Percentiles rank a stretch among this genome's conserved stretches.
Conservation (phyloP, 2,113 vertebrate species). For the Coptodon bakossiorum region DNA sequence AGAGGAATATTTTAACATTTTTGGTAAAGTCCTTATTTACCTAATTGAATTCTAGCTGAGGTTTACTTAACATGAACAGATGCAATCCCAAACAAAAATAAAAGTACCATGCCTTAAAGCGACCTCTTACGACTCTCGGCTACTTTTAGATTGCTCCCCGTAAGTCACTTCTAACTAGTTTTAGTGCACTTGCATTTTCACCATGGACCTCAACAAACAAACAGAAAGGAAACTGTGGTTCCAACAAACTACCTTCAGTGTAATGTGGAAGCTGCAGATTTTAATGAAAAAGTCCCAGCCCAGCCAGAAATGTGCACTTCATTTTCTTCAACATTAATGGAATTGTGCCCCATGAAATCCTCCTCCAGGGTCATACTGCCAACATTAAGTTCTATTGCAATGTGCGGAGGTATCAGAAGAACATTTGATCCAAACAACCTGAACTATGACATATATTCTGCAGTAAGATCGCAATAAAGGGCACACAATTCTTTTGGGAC, state of each 20-base stretch:
- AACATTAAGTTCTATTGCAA: neutral
- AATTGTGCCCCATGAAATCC: neutral
- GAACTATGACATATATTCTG: too few relatives aligned
- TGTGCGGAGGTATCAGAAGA: too few relatives aligned
- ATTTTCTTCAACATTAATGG: neutral
- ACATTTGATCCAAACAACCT: too few relatives aligned
- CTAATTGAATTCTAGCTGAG: neutral
- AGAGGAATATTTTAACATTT: neutral
- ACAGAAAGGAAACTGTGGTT: neutral
- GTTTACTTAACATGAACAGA: neutral
- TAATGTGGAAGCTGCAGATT: neutral
- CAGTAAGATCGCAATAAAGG: neutral
- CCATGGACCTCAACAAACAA: neutral
- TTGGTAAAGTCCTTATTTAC: neutral
- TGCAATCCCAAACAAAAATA: neutral
- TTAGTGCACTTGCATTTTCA: neutral
- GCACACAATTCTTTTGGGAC: neutral
- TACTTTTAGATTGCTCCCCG: neutral
- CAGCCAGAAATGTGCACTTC: neutral
- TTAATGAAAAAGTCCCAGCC: neutral
- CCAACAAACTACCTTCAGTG: neutral
- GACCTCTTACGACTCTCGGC: neutral
- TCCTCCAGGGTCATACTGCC: neutral
- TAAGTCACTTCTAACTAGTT: neutral
- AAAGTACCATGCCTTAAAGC: neutral